Base-by-base conservation (phyloP, 2,888 invertebrate species). In the Dynastes hyllus region DNA sequence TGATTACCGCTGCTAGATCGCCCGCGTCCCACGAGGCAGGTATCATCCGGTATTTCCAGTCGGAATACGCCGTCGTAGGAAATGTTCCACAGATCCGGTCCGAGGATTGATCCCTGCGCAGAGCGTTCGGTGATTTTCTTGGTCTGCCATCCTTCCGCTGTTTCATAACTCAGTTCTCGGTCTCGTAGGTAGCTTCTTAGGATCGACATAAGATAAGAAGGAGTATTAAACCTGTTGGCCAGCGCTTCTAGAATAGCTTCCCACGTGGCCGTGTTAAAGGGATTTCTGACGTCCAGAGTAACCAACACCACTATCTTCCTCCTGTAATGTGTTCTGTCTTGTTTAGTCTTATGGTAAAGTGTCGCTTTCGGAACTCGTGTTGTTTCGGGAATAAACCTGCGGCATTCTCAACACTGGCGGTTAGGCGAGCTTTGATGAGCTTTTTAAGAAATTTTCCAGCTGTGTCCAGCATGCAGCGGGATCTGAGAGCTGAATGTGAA, bases 71-170 rank as follows among this genome's bases (percentile, higher is more conserved):
- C 81, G 45, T 76, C 66, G 66, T 80, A 80, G 6, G 22, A 22
- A 22, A 78, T 50, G 67, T 80, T 81, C 81, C 81, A 80, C 58
- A 81, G 53, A 9, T 53, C 51, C n/a, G 80, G 77, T 2, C 81
- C 80, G 0, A 81, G 45, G 5, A 81, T 79, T n/a, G 78, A 80
- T 5, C 80, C 81, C 77, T 81, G 79, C 22, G 22, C 22, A 22
- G 22, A 22, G 22, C 22, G 0, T 22, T 22, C 22, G 79, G 22
- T 22, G 22, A 22, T 22, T 22, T 22, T 22, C 22, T 22, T 22
- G 22, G 1, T 22, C 22, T 63, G 80, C 70, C 2, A 78, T 77
- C 16, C 81, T 6, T 37, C 80, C 4, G 65, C 32, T 40, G 77
- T 79, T 16, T 22, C 22, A 22, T 22, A 22, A 22, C n/a, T 22